phyloP scores from a whole-genome alignment of 2,113 vertebrate genomes.

The Xenus cinereus region DNA sequence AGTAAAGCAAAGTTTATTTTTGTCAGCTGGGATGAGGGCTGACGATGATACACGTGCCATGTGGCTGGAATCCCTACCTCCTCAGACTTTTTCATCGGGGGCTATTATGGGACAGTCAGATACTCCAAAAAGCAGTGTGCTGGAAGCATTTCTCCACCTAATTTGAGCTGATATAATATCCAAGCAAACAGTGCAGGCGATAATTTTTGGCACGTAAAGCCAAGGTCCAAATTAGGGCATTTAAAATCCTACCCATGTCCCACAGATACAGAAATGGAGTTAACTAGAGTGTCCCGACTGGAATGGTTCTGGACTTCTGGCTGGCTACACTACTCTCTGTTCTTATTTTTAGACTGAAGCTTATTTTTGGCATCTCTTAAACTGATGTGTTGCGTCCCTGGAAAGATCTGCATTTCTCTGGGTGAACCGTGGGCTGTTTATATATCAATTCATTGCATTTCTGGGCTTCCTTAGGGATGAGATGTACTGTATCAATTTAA shows the following conservation, averaged over 20 bases:
- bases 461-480: slow-evolving; percentile 36
- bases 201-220: neutral
- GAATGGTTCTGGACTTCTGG: neutral
- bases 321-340: neutral
- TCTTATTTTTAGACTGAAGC: slow-evolving; percentile 18
- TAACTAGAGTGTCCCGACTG: neutral
- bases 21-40: neutral
- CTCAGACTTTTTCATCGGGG: neutral
- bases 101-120: neutral
- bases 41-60: neutral
- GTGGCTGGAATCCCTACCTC: neutral
- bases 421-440: neutral
- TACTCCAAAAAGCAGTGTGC: neutral
- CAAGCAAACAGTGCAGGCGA: neutral
- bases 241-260: neutral
- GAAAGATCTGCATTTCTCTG: slow-evolving; percentile 8
- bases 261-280: neutral
- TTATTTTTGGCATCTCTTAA: slow-evolving; percentile 17
- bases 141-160: neutral
- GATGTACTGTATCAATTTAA: neutral
- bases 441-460: neutral
- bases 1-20: neutral
- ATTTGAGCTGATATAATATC: neutral
- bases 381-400: neutral
- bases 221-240: neutral